Base-by-base conservation (phyloP, 2,888 invertebrate species). In the Drepana falcataria region DNA sequence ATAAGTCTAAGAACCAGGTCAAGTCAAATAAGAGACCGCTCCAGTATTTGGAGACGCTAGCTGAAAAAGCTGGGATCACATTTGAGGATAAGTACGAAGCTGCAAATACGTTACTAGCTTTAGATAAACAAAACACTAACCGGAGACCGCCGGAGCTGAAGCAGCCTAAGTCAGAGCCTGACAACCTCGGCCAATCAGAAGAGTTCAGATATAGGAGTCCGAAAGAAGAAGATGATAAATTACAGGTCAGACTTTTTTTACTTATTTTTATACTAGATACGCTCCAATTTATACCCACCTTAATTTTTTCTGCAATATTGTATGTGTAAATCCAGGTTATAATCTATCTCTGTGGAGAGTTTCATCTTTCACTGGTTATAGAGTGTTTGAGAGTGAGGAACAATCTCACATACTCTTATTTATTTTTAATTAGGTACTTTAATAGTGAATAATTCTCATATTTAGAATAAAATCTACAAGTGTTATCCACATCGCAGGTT, bases 51-150 rank as follows among this genome's bases (percentile, higher is more conserved):
- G 95, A 95, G 76, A 95, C 94, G 0, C 88, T 95, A 58, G 95
- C 95, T 9, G 94, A 95, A 72, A 95, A 95, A 66, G 95, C 95
- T 53, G 95, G 95, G 2, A 94, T 95, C 9, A 94, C 94, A 33
- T 93, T 94, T 71, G 95, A 94, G 75, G 95, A 95, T 77, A 94
- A 94, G 80, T 95, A 94, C 90, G 94, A 95, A 79, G 93, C 94
- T 58, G 94, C 94, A 3, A 93, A 93, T 66, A 93, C 92, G 55
- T 79, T 93, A 69, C 77, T 93, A 67, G 93, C 94, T 61, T 85
- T 94, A 81, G 95, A 95, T 73, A 93, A 93, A 72, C 92, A 92
- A 64, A 93, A 93, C 71, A 92, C 87, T 58, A 85, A 75, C 57
- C 74, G 83, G 59, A 81, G 88, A 64, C 77, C 84, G n/a, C 74